A percentile compares a stretch with the other conserved stretches of the same genome.
These are phyloP conservation scores for Zaprionus tsacasi DNA, from an alignment of 1,140 invertebrate genomes.

Conservation along the genomic window DNA sequence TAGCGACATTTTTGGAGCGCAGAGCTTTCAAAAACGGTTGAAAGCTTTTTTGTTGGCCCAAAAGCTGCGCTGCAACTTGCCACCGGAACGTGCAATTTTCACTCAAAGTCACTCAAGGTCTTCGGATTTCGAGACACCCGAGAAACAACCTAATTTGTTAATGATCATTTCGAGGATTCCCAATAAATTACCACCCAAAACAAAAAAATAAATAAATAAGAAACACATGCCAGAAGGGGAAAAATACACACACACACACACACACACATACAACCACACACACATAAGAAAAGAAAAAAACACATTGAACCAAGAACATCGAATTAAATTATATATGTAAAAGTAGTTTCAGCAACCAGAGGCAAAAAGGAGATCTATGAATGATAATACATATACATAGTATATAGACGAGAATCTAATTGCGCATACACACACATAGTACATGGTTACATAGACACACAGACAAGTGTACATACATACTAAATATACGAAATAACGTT, in stretches of 20 bases:
- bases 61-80: slow-evolving; percentile 17
- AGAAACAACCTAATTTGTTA: neutral
- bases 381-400: slow-evolving; percentile 3
- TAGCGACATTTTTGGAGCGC: slow-evolving; percentile 1
- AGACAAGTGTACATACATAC: slow-evolving; percentile 1
- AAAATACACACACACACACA: neutral
- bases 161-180: neutral
- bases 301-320: slow-evolving; percentile 8
- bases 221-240: slow-evolving; percentile 5
- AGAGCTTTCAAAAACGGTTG: neutral
- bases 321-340: slow-evolving; percentile 7
- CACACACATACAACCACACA: neutral
- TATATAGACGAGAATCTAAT: slow-evolving; percentile 9
- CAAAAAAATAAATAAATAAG: neutral
- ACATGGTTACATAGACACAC: slow-evolving; percentile 7
- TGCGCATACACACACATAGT: slow-evolving; percentile 14
- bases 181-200: neutral
- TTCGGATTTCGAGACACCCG: slow-evolving; percentile 26
- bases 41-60: neutral
- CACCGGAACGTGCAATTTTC: slow-evolving; percentile 63
- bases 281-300: neutral
- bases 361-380: neutral
- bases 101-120: slow-evolving; percentile 21
- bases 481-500: slow-evolving; percentile 27
- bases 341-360: slow-evolving; percentile 7